Evolutionary conservation across 2,888 invertebrate genomes (phyloP), one percentile per base, ranked within the genome.

Genomic region (Steinernema hermaphroditum): DNA sequence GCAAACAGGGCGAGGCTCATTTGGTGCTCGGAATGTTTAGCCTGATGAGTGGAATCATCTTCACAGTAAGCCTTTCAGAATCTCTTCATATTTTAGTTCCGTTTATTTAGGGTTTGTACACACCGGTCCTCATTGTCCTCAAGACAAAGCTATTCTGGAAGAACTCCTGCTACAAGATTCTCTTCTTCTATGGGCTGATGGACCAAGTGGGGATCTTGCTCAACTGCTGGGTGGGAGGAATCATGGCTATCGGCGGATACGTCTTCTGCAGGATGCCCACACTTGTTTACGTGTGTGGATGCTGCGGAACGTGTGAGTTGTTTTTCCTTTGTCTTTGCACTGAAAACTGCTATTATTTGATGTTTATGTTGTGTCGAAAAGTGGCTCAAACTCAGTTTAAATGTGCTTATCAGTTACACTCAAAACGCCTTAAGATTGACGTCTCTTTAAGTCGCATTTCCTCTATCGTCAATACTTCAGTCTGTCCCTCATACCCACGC

Each of bases 71-170:
- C 27, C 2, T 2, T 29, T 1, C 12, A 22, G 54, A 6, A 4
- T 12, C 37, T 37, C 27, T 9, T 54, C 27, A 54, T 24, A 27
- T 22, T 8, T 24, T 54, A 54, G 37, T 37, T 37, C 22, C 6
- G 49, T 49, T 19, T n/a, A n/a, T 34, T 32, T n/a, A 62, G 62
- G 32, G 27, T 32, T 16, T 62, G 16, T 62, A 62, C 29, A 32
- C 32, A 1, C 62, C 62, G 16, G 22, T 22, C 4, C n/a, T 62
- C 8, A 32, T 62, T 2, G 62, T 62, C 16, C 29, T 62, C 2
- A 62, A 62, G 62, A 62, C 62, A n/a, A 24, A 62, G 29, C 6
- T 16, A 9, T 62, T 62, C 32, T 62, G 62, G 62, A 62, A 29
- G 16, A 62, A 62, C 32, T 62, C 62, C 32, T 62, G 62, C 62